These are phyloP conservation scores for Drosophila mauritiana DNA, from an alignment of 1,140 invertebrate species.

Conservation along the genomic window DNA sequence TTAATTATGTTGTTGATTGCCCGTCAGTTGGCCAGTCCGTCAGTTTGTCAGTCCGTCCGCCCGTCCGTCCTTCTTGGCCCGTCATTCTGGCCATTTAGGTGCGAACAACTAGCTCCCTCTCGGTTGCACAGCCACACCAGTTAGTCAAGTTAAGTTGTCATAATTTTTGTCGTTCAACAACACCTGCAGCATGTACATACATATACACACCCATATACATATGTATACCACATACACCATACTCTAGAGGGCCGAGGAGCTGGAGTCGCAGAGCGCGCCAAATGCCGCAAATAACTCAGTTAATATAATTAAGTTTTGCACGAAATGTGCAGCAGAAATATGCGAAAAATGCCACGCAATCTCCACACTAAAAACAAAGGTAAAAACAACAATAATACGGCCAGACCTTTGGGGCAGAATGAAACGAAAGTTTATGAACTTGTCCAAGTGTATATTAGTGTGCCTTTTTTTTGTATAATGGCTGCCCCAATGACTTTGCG, in stretches of 20 bases:
- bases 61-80: slow-evolving; percentile 26
- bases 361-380: slow-evolving; percentile 39
- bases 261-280: slow-evolving; percentile 69
- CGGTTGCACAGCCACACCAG: slow-evolving; percentile 51
- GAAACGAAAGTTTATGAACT: slow-evolving; percentile 74
- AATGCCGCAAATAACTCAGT: slow-evolving; percentile 83
- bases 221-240: not conserved
- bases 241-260: slow-evolving; percentile 37
- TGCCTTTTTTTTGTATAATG: slow-evolving; percentile 19
- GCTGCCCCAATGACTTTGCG: slow-evolving; percentile 26
- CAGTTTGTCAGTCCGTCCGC: not conserved
- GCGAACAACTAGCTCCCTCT: slow-evolving; percentile 41
- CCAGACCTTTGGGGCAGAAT: slow-evolving; percentile 27
- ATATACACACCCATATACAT: not conserved
- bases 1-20: slow-evolving; percentile 82
- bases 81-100: slow-evolving; percentile 68
- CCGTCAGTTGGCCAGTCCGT: slow-evolving; percentile 19
- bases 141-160: slow-evolving; percentile 83
- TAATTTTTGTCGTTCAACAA: slow-evolving; percentile 78
- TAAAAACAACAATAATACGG: slow-evolving; percentile 15
- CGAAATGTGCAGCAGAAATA: slow-evolving; percentile 80
- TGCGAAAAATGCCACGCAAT: slow-evolving; percentile 81
- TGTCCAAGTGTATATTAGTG: slow-evolving; percentile 56
- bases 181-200: slow-evolving; percentile 35
- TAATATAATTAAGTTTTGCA: slow-evolving; percentile 84